Percentiles rank a stretch among this genome's conserved stretches.
Conservation (phyloP, 2,113 vertebrate genomes). For the Chitala chitala region DNA sequence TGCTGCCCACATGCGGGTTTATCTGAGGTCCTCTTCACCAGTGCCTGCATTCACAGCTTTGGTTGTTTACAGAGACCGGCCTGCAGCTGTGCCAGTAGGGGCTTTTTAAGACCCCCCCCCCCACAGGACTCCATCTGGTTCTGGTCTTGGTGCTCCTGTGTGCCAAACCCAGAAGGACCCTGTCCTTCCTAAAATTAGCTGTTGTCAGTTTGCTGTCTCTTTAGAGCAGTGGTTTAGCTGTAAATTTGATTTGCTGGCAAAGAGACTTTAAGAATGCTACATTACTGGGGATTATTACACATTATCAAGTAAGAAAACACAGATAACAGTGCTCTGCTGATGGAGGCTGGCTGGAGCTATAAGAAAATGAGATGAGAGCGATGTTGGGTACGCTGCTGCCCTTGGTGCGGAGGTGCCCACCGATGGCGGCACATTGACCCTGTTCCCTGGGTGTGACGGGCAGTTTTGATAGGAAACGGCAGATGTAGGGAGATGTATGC, state of each 20-base stretch:
- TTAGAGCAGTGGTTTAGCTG: neutral
- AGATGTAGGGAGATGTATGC: constrained; percentile 4
- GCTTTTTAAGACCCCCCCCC: too few relatives aligned
- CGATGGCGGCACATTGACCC: neutral
- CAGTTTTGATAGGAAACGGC: constrained; percentile 6
- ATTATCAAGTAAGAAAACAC: too few relatives aligned
- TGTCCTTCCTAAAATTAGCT: neutral
- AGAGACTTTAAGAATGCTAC: too few relatives aligned
- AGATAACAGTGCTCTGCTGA: too few relatives aligned
- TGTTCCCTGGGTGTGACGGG: constrained; percentile 9
- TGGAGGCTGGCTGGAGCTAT: neutral
- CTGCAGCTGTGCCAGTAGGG: constrained; percentile 45
- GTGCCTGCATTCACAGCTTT: neutral
- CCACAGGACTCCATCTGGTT: too few relatives aligned
- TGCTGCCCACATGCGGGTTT: too few relatives aligned
- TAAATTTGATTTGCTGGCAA: too few relatives aligned
- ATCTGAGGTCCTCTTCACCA: neutral
- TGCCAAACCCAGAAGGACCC: neutral
- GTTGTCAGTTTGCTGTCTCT: neutral
- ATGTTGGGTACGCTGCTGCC: neutral
- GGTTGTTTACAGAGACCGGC: constrained; percentile 18
- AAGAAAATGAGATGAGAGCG: neutral
- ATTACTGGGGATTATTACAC: too few relatives aligned
- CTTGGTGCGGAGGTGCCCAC: neutral
- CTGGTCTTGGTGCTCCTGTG: neutral